Base-by-base conservation (phyloP, 2,113 vertebrate genomes). In the Rostratula benghalensis region DNA sequence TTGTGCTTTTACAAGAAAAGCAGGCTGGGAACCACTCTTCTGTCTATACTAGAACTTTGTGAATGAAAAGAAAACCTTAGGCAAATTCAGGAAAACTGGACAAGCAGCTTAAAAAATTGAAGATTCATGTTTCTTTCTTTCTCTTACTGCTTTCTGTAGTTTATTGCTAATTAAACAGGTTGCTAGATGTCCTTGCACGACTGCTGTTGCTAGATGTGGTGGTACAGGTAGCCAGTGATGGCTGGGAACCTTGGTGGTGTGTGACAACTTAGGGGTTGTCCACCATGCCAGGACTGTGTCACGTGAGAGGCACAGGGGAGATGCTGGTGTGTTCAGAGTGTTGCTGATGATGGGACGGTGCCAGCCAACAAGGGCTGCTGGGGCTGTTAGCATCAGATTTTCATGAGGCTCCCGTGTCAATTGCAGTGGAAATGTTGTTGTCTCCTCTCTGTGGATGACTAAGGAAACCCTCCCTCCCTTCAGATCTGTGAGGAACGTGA, bases 171-270 rank as follows among this genome's bases (percentile, higher is more conserved):
- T 53, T 70, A 35, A 86, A 13, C 10, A 30, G 17, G 27, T 35
- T 64, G 16, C 1, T 10, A 14, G 57, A 17, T 5, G 21, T 39
- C 13, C 53, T 68, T 0, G 0, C 23, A 39, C 24, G 22, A 57
- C 45, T 70, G 48, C 45, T 78, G 21, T 63, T 69, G 56, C 15
- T 28, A 28, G 48, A 5, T 9, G 35, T 35, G 68, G 35, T n/a
- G 50, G 54, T 30, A 8, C 22, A 76, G 57, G 43, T 3, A 28
- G 35, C 13, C 20, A 46, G 30, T 1, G 8, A 11, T 22, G 56
- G 30, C 35, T 82, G 60, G 45, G 57, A 78, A 45, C 71, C 59
- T 25, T 1, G 4, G 59, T 31, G n/a, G 15, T 54, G 23, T 46
- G 31, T 57, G 45, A 35, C 50, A 1, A 1, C 25, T 11, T 46